A percentile compares a stretch with the other conserved stretches of the same genome.
Evolutionary conservation across 2,888 invertebrate species (phyloP).

Genomic region (Elmis aenea): DNA sequence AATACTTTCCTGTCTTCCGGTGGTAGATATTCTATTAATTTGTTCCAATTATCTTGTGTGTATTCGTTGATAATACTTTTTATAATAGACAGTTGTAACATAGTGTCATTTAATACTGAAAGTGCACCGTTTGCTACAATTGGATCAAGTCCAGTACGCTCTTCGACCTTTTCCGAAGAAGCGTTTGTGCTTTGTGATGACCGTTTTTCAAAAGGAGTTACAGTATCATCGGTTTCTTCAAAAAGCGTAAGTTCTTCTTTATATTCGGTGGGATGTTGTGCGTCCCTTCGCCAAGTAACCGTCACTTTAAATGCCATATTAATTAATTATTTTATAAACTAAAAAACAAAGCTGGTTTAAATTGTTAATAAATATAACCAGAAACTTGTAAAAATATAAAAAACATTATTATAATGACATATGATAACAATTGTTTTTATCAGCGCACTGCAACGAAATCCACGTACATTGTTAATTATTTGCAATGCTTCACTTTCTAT

Average conservation of each 20-base stretch:
- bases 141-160: not conserved
- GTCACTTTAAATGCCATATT: not conserved
- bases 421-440: no score
- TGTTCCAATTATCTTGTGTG: constrained; percentile 12
- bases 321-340: constrained; percentile 2
- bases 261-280: not conserved
- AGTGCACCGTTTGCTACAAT: not conserved
- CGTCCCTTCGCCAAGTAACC: constrained; percentile 6
- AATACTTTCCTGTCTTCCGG: no score
- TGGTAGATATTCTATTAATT: constrained; percentile 5
- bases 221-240: not conserved
- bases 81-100: constrained; percentile 20
- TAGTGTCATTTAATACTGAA: constrained; percentile 11
- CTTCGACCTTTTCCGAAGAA: not conserved
- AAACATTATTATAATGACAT: no score
- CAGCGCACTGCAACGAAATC: no score
- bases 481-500: no score
- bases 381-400: no score
- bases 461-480: no score
- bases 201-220: not conserved
- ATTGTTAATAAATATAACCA: constrained; percentile 1
- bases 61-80: constrained; percentile 15
- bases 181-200: not conserved
- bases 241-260: constrained; percentile 1
- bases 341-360: not conserved